Conservation (phyloP, 1,140 invertebrate species). For the Coelopa frigida region DNA sequence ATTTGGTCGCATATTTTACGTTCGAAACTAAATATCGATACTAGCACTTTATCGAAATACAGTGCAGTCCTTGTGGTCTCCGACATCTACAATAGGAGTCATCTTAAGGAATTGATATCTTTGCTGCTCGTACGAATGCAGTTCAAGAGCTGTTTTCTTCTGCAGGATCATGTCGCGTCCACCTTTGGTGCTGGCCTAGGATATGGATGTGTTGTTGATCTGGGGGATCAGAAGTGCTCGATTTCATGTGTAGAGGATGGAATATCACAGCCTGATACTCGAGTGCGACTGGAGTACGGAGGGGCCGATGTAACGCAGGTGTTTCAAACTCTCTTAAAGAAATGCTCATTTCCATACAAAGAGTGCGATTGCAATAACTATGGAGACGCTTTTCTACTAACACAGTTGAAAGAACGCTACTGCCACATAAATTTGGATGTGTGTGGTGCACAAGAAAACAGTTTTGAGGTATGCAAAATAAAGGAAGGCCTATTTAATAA, state of each 20-base stretch:
- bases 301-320: conserved; percentile 82
- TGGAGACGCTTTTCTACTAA: conserved; percentile 66
- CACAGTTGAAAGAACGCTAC: conserved; percentile 80
- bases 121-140: conserved; percentile 75
- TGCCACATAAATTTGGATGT: conserved; percentile 78
- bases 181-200: conserved; percentile 89
- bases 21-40: conserved; percentile 55
- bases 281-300: conserved; percentile 80
- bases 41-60: conserved; percentile 71
- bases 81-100: conserved; percentile 82
- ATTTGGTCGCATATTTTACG: conserved; percentile 81
- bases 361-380: conserved; percentile 63
- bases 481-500: not conserved
- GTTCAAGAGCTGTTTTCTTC: conserved; percentile 83
- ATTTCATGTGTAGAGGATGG: conserved; percentile 95
- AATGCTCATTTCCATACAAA: conserved; percentile 83
- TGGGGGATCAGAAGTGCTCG: conserved; percentile 92
- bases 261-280: conserved; percentile 80
- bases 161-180: conserved; percentile 81
- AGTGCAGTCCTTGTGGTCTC: conserved; percentile 82
- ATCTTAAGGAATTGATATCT: conserved; percentile 78
- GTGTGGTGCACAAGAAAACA: conserved; percentile 36
- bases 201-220: conserved; percentile 89
- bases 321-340: conserved; percentile 78
- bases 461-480: conserved; percentile 37